Evolutionary conservation across 2,888 invertebrate genomes (phyloP).

Genomic region (Tryphoninae sp.): DNA sequence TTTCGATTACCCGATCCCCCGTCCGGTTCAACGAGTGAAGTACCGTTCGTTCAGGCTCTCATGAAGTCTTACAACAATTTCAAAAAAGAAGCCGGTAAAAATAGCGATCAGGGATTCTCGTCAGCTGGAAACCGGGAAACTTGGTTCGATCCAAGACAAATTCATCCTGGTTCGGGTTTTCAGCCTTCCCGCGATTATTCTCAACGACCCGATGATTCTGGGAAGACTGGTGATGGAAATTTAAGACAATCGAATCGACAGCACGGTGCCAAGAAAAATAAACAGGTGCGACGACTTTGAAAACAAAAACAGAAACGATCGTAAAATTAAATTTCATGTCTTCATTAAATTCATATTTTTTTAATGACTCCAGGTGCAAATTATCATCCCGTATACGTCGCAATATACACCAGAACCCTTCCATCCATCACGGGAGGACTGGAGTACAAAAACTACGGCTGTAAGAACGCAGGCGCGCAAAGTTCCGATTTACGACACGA

Average conservation of each 20-base stretch:
- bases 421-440: conserved; percentile 74
- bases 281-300: conserved; percentile 69
- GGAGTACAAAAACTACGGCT: conserved; percentile 73
- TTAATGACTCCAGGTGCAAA: conserved; percentile 86
- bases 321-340: background rate
- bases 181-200: conserved; percentile 38
- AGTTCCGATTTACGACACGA: conserved; percentile 49
- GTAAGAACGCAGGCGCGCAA: conserved; percentile 56
- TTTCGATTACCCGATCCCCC: conserved; percentile 47
- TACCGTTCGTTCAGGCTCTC: conserved; percentile 66
- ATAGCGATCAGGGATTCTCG: background rate
- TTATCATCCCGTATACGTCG: conserved; percentile 91
- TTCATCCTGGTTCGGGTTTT: conserved; percentile 56
- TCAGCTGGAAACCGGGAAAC: conserved; percentile 19
- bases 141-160: conserved; percentile 51
- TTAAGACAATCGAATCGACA: conserved; percentile 51
- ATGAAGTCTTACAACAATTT: conserved; percentile 67
- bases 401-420: conserved; percentile 84
- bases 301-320: background rate
- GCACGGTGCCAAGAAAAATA: conserved; percentile 71
- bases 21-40: conserved; percentile 50
- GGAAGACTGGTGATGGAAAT: conserved; percentile 5
- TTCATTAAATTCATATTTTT: conserved; percentile 76
- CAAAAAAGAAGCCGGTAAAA: conserved; percentile 52
- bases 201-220: conserved; percentile 5